Percentiles rank a stretch among this genome's conserved stretches.
phyloP scores from a whole-genome alignment of 2,113 vertebrate genomes.

The Thamnaconus septentrionalis region DNA sequence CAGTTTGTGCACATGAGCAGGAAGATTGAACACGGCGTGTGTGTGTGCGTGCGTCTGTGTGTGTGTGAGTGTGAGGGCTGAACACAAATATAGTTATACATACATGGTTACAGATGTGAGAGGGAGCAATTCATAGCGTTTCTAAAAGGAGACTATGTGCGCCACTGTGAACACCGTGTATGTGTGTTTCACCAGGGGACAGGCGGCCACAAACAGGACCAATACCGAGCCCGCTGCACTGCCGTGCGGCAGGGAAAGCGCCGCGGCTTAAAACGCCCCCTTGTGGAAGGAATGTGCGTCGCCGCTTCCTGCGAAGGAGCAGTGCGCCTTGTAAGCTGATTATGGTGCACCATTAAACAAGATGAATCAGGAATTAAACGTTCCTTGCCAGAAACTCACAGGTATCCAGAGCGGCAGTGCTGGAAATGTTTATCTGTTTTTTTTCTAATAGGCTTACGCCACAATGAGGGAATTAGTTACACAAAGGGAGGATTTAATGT shows the following conservation, averaged over 20 bases:
- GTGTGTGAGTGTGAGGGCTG: slow-evolving; percentile 23
- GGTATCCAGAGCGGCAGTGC: slow-evolving; percentile 32
- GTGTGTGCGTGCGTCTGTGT: too few species aligned
- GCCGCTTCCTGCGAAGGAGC: slow-evolving; percentile 34
- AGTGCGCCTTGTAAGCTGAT: slow-evolving; percentile 55
- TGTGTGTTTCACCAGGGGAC: slow-evolving; percentile 2
- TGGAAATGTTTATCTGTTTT: neutral
- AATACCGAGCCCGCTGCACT: slow-evolving; percentile 24
- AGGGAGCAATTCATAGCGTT: slow-evolving; percentile 25
- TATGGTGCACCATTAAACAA: slow-evolving; percentile 58
- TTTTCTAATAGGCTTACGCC: slow-evolving; percentile 48
- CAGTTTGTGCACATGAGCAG: slow-evolving; percentile 30
- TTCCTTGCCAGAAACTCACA: slow-evolving; percentile 43
- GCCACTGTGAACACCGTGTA: neutral
- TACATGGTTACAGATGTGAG: slow-evolving; percentile 10
- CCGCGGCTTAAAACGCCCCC: slow-evolving; percentile 41
- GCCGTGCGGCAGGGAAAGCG: neutral
- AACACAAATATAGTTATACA: slow-evolving; percentile 20
- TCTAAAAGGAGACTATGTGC: slow-evolving; percentile 24
- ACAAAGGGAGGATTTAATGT: slow-evolving; percentile 18
- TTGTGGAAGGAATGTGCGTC: slow-evolving; percentile 63
- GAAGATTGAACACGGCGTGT: slow-evolving; percentile 20
- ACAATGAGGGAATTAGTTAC: slow-evolving; percentile 41
- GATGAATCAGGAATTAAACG: slow-evolving; percentile 52
- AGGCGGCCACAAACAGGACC: slow-evolving; percentile 10